Evolutionary conservation across 2,797 vertebrate species (phyloP).

Genomic region (Arctocebus calabarensis): DNA sequence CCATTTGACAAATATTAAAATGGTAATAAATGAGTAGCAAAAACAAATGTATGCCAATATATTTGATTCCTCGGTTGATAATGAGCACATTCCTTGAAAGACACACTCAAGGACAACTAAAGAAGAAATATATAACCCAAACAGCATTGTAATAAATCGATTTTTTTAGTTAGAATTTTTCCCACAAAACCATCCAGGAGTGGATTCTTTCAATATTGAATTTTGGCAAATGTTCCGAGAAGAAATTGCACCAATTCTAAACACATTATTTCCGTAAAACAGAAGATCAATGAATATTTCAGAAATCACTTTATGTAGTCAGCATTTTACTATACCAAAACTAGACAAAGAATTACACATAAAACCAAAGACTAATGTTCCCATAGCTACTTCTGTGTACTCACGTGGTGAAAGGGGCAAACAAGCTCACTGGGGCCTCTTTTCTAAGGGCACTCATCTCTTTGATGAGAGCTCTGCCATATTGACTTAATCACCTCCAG

Average conservation of each 20-base stretch:
- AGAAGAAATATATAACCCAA: neutral
- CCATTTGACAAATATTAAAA: neutral
- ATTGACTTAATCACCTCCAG: neutral
- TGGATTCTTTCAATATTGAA: neutral
- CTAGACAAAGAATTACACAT: neutral
- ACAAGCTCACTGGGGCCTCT: neutral
- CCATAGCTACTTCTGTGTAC: neutral
- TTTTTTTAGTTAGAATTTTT: neutral
- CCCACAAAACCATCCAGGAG: neutral
- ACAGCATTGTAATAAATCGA: neutral
- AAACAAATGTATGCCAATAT: neutral
- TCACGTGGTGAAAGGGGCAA: neutral
- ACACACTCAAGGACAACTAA: neutral
- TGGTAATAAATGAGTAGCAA: neutral
- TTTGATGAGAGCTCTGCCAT: neutral
- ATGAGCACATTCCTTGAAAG: neutral
- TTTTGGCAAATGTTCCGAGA: neutral
- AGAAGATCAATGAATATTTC: neutral
- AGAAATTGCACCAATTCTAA: neutral
- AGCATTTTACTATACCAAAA: slow-evolving; percentile 5
- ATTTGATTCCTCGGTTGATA: neutral
- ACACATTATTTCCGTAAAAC: neutral
- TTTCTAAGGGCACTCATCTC: neutral
- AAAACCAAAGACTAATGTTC: neutral
- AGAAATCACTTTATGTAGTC: neutral